Percentiles rank a stretch among this genome's conserved stretches.
Conservation (phyloP, 2,797 vertebrate genomes). For the Dromococcyx pavoninus region DNA sequence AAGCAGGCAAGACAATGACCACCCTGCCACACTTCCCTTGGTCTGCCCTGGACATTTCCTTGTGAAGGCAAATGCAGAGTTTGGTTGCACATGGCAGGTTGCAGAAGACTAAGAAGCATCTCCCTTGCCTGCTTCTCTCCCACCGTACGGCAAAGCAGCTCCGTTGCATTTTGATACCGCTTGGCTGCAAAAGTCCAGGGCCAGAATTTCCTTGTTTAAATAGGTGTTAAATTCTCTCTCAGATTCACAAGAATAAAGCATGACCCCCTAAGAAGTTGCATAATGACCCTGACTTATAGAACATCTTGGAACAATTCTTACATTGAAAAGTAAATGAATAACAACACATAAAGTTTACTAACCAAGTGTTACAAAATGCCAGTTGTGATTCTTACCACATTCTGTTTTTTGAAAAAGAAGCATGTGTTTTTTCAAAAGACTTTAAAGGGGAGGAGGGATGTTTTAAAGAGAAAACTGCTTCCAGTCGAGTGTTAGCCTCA, state of each 20-base stretch:
- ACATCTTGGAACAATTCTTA: conserved; percentile 65
- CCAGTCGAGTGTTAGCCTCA: conserved; percentile 58
- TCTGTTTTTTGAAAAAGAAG: conserved; percentile 27
- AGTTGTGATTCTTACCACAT: conserved; percentile 38
- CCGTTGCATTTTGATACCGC: background rate
- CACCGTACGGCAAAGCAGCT: background rate
- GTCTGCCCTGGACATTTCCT: background rate
- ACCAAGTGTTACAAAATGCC: conserved; percentile 35
- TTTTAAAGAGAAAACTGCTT: conserved; percentile 68
- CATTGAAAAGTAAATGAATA: conserved; percentile 38
- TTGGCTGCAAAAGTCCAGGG: conserved; percentile 10
- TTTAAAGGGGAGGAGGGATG: conserved; percentile 55
- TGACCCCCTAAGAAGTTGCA: conserved; percentile 57
- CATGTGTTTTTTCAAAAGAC: conserved; percentile 13
- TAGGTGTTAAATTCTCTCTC: conserved; percentile 60
- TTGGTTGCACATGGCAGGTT: background rate
- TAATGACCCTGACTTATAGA: conserved; percentile 33
- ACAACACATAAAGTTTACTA: conserved; percentile 38
- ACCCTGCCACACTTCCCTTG: rapidly evolving
- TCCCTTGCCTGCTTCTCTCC: background rate
- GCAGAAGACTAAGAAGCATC: background rate
- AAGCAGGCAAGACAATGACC: rapidly evolving
- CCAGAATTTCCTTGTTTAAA: conserved; percentile 37
- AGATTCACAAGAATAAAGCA: conserved; percentile 14
- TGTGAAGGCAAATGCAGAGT: rapidly evolving